Base-by-base conservation (phyloP, 2,888 invertebrate genomes). In the Ptychoptera contaminata region DNA sequence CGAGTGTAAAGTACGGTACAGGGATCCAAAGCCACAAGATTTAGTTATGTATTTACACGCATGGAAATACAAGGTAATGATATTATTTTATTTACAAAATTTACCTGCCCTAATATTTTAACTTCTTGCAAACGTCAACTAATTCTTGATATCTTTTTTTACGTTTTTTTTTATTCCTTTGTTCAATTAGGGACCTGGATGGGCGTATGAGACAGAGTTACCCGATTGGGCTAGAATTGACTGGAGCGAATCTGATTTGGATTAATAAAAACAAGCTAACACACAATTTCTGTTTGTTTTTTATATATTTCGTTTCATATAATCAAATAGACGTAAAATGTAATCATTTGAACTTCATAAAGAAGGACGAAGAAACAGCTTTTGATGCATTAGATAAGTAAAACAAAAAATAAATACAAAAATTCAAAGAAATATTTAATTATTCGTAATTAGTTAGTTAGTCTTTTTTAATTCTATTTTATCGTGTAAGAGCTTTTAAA, bases 11-110 rank as follows among this genome's bases (percentile, higher is more conserved):
- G 84, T 88, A 47, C 75, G 85, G 48, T 93, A 88, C 69, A 72
- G 86, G 51, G 94, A 96, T 65, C 94, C 96, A 0, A 78, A 84
- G 50, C 87, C 90, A 0, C 77, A 84, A 53, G 91, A 94, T 65
- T 75, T 96, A 48, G 82, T 93, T 53, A 91, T 96, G 88, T 96
- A 90, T 67, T 75, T 96, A 38, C 96, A 96, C 67, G 94, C 94
- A 30, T 87, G 87, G 85, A 86, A 86, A 58, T 90, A 90, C 64
- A 80, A 79, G 76, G 84, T 84, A 61, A 10, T 14, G 12, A 29
- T 12, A 16, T 42, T 34, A 40, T 29, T 40, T 40, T 12, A 8
- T 42, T 36, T 42, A 35, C 32, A 36, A 6, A 11, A 30, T 40
- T 14, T 40, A 9, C 15, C 10, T 40, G 14, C 2, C 2, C 10